Conservation (phyloP, 2,888 invertebrate genomes). For the Apamea anceps region DNA sequence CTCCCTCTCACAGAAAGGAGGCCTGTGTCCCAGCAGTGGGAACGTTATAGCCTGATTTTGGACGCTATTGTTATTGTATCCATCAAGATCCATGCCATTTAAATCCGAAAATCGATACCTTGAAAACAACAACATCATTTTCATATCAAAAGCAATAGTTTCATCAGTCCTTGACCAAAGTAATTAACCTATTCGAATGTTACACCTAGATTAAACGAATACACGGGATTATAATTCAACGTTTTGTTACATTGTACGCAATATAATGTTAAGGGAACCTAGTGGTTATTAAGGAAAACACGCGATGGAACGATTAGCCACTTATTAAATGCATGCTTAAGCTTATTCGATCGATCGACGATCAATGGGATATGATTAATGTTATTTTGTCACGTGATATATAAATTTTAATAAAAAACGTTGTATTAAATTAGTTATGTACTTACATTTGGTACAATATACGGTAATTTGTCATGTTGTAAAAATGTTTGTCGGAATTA, state of each 20-base stretch:
- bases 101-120: constrained; percentile 2
- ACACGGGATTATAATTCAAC: constrained; percentile 58
- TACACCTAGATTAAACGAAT: constrained; percentile 59
- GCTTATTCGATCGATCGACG: constrained; percentile 80
- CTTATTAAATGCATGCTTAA: constrained; percentile 84
- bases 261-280: constrained; percentile 74
- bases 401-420: constrained; percentile 56
- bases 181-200: constrained; percentile 54
- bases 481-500: background rate
- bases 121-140: constrained; percentile 10
- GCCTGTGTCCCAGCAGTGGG: background rate
- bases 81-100: background rate
- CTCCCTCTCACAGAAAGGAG: background rate
- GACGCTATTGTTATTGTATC: background rate
- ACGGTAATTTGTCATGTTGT: constrained; percentile 34
- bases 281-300: constrained; percentile 75
- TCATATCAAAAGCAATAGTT: constrained; percentile 31
- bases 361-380: constrained; percentile 81
- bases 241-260: constrained; percentile 58
- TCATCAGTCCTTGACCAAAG: constrained; percentile 47
- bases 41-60: background rate
- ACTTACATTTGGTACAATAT: constrained; percentile 15
- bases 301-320: constrained; percentile 83
- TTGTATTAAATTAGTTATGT: constrained; percentile 44
- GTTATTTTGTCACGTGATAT: constrained; percentile 65